These are phyloP conservation scores for Aplodontia rufa DNA, from an alignment of 2,113 vertebrate species.

Conservation along the genomic window DNA sequence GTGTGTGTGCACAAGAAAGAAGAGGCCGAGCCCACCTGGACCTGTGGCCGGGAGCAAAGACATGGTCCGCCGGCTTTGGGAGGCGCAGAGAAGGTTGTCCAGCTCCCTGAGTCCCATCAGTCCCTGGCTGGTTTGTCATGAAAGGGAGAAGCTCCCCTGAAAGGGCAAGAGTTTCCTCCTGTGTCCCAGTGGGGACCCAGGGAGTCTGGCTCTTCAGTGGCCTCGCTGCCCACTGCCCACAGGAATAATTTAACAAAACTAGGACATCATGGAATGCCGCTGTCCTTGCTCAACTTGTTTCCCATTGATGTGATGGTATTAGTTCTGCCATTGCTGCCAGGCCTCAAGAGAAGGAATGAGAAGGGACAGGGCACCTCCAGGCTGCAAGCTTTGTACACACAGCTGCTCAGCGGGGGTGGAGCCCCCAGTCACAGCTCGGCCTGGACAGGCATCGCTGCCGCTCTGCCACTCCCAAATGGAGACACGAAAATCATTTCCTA, in stretches of 20 bases:
- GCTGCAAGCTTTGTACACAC: neutral
- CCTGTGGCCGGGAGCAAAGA: neutral
- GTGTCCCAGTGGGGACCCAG: neutral
- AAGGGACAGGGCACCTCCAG: constrained; percentile 15
- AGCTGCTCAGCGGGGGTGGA: neutral
- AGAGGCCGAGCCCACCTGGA: neutral
- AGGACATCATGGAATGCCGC: neutral
- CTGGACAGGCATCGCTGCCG: neutral
- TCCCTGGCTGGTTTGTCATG: neutral
- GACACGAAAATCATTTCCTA: neutral
- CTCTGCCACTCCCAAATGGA: accelerated
- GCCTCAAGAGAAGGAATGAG: neutral
- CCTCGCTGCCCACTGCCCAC: neutral
- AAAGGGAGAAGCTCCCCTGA: neutral
- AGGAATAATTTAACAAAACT: neutral
- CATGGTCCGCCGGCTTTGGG: accelerated
- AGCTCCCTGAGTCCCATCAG: neutral
- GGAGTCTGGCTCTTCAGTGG: neutral
- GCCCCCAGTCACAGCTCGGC: accelerated
- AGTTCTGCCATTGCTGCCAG: constrained; percentile 50
- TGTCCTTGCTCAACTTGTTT: neutral
- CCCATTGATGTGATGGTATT: constrained; percentile 1
- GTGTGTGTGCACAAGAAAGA: neutral
- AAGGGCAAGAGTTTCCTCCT: neutral
- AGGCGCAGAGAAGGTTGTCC: accelerated